Evolutionary conservation across 2,888 invertebrate genomes (phyloP), one percentile per base, ranked within the genome.

Genomic region (Cephus spinipes): DNA sequence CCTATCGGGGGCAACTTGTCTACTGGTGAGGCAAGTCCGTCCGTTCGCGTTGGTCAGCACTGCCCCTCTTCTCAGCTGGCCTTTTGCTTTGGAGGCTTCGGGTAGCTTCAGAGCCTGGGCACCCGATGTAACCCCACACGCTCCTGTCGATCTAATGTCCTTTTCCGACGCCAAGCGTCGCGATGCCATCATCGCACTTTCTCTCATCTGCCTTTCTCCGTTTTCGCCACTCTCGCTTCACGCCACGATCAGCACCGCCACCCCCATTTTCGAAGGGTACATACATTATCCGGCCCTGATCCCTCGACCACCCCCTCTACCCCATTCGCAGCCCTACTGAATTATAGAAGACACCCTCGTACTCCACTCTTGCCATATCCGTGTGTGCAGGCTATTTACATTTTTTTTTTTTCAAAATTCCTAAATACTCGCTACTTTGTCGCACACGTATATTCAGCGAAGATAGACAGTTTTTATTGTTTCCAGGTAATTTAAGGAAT

Each of bases 201-300:
- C 76, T 76, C 77, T 76, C 81, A 77, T 78, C 55, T 76, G 79
- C 75, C 80, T 80, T 76, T 35, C 79, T 75, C 73, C 79, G 79
- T 80, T 81, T 74, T 74, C 77, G 78, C 81, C 81, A 80, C 79
- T 69, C 78, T 80, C 76, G 73, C 80, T 23, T 73, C 33, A 33
- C n/a, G 77, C 76, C 81, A 73, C 78, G 78, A 74, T 77, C 77
- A 82, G 77, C 80, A 80, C 79, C 80, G 79, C 80, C 82, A 78
- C 77, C 55, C 40, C 40, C 40, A 40, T 76, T 76, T 68, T 74
- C 78, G 75, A 85, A 87, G 91, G 91, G 90, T 91, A 91, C 90
- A 91, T 91, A 91, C 89, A 90, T 91, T 90, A 91, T 89, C 86
- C 87, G 83, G 85, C 87, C 87, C 86, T 86, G 87, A 88, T 86